These are phyloP conservation scores for Muntiacus reevesi DNA, from an alignment of 2,113 vertebrate genomes.

Conservation along the genomic window DNA sequence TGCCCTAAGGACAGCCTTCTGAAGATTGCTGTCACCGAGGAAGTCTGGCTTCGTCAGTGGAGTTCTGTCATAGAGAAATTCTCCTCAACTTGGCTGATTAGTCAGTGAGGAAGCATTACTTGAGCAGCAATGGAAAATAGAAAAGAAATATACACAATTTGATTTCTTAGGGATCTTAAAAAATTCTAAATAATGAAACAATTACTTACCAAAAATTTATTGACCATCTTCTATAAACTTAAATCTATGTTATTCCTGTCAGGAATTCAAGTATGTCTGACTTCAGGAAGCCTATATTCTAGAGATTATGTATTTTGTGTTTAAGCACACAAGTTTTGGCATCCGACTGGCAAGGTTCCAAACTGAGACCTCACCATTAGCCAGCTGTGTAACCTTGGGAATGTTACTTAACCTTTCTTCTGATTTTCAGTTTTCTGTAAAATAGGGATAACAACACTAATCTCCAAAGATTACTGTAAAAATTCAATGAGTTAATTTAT, in stretches of 20 bases:
- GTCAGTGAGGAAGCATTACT: background rate
- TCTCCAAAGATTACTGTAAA: background rate
- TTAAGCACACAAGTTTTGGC: background rate
- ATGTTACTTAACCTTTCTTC: background rate
- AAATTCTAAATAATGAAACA: background rate
- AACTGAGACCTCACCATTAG: background rate
- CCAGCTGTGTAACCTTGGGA: background rate
- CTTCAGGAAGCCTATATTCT: background rate
- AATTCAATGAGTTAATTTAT: background rate
- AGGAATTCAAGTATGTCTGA: background rate
- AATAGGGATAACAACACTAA: background rate
- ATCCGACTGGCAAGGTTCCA: background rate
- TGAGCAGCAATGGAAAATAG: background rate
- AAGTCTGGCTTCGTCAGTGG: background rate
- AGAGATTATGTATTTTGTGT: background rate
- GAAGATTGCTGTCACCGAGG: background rate
- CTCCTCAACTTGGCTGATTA: background rate
- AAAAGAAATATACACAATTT: background rate
- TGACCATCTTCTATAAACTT: background rate
- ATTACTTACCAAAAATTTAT: background rate
- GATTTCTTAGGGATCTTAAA: background rate
- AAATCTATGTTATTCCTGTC: background rate
- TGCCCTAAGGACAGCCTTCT: background rate
- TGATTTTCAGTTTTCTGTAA: constrained; percentile 9
- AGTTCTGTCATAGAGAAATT: background rate